These are phyloP conservation scores for Cotesia chilonis DNA, from an alignment of 1,140 invertebrate species.

Conservation along the genomic window DNA sequence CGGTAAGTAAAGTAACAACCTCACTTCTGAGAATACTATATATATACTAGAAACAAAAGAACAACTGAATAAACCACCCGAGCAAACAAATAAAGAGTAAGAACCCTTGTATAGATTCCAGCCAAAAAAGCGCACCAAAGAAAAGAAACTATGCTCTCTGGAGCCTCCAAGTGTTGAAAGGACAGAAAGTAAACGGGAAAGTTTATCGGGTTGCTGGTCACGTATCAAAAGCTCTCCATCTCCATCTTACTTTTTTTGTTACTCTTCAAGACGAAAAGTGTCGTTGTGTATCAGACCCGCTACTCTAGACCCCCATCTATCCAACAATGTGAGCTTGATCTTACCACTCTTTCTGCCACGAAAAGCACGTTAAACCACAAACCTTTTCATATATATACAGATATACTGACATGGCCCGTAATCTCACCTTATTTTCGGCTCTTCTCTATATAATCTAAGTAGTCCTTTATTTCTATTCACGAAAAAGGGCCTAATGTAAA, in stretches of 20 bases:
- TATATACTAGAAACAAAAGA: neutral
- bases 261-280: conserved; percentile 7
- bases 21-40: neutral
- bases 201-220: conserved; percentile 42
- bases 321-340: conserved; percentile 46
- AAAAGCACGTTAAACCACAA: conserved; percentile 26
- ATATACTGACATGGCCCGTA: no score
- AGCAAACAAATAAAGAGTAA: conserved; percentile 24
- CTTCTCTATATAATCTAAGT: conserved; percentile 21
- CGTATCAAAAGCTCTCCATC: conserved; percentile 37
- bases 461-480: neutral
- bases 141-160: conserved; percentile 31
- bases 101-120: conserved; percentile 13
- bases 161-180: conserved; percentile 31
- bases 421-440: neutral
- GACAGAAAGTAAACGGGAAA: conserved; percentile 32
- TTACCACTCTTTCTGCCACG: neutral
- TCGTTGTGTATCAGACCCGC: conserved; percentile 41
- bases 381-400: neutral
- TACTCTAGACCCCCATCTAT: conserved; percentile 36
- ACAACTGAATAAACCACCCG: conserved; percentile 12
- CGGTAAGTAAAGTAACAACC: conserved; percentile 62
- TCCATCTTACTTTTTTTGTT: conserved; percentile 4
- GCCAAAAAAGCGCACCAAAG: neutral
- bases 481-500: neutral